Percentiles rank a stretch among this genome's conserved stretches.
These are phyloP conservation scores for Coelogynopora nodosa DNA, from an alignment of 2,888 invertebrate species.

Conservation along the genomic window DNA sequence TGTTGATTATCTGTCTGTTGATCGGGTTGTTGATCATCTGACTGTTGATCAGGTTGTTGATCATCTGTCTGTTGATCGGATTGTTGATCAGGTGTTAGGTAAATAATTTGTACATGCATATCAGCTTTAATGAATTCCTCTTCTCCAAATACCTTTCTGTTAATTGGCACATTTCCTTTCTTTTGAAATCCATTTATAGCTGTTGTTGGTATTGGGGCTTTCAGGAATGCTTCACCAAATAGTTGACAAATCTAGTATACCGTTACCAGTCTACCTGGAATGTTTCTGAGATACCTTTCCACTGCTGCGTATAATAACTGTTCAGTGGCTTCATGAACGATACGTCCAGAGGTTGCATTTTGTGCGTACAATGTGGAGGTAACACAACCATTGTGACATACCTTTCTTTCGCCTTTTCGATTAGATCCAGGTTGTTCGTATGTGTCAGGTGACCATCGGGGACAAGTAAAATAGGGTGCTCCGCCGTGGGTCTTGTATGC, in stretches of 20 bases:
- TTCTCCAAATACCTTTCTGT: neutral
- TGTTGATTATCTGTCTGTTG: neutral
- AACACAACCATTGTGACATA: neutral
- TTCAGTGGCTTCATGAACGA: conserved; percentile 20
- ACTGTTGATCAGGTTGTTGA: neutral
- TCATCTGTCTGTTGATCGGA: neutral
- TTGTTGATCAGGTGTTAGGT: neutral
- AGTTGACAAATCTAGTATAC: neutral
- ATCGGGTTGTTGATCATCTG: neutral
- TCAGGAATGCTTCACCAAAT: neutral
- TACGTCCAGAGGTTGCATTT: neutral
- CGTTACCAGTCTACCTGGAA: neutral
- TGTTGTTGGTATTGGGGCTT: neutral
- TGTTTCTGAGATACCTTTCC: conserved; percentile 7
- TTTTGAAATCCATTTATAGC: conserved; percentile 9
- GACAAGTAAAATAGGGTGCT: conserved; percentile 1
- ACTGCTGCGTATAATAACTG: neutral
- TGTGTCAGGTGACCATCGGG: conserved; percentile 10
- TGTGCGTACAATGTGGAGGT: conserved; percentile 8
- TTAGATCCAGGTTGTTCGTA: neutral
- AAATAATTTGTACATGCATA: neutral
- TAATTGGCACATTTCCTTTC: neutral
- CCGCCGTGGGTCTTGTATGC: neutral
- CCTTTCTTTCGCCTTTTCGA: neutral
- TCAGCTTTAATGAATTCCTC: conserved; percentile 11